These are phyloP conservation scores for Florisuga fusca DNA, from an alignment of 2,797 vertebrate species.

Conservation along the genomic window DNA sequence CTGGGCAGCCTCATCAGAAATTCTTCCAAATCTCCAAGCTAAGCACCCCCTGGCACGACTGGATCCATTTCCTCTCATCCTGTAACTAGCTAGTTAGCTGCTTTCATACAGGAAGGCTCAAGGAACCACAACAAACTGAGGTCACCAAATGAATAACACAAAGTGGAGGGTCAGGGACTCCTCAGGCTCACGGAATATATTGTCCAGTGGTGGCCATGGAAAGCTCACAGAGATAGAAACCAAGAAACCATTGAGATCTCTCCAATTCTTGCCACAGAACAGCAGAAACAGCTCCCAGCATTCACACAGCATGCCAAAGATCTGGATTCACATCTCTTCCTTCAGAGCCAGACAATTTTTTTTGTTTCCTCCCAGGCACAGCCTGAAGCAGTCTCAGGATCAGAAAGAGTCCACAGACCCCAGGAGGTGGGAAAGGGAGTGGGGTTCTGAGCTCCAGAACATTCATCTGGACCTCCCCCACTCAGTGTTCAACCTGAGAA, in stretches of 20 bases:
- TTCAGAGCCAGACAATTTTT: no score
- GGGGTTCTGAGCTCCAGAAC: no score
- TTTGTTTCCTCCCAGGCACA: no score
- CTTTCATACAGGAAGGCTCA: background rate
- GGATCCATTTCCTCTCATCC: no score
- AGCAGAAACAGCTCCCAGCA: no score
- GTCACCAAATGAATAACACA: background rate
- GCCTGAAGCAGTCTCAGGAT: no score
- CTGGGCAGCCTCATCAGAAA: no score
- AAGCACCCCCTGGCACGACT: no score
- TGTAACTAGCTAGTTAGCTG: no score
- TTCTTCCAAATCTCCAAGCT: no score
- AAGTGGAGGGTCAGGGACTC: background rate
- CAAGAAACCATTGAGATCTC: fast-evolving
- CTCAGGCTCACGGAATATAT: fast-evolving
- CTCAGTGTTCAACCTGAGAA: fast-evolving
- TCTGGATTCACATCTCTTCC: background rate
- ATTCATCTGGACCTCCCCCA: fast-evolving
- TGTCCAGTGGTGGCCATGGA: fast-evolving
- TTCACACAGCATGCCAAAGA: background rate
- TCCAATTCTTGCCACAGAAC: background rate
- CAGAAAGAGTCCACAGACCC: no score
- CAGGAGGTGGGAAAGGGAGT: no score
- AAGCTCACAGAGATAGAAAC: fast-evolving
- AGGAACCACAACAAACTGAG: background rate